Evolutionary conservation across 2,797 vertebrate species (phyloP), one percentile per base, ranked within the genome.

Genomic region (Malurus splendens): DNA sequence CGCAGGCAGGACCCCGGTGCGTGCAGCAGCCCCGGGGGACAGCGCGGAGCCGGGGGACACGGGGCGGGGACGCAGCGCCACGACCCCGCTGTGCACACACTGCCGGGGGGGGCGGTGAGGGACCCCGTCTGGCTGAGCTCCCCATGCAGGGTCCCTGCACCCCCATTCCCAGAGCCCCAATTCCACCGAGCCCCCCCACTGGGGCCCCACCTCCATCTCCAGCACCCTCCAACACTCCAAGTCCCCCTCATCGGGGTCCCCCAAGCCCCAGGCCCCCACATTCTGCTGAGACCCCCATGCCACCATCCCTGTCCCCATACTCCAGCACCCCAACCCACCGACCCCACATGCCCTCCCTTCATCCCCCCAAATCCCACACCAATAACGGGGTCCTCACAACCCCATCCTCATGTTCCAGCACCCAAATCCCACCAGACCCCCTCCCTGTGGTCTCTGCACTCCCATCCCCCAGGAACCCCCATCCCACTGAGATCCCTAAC

Each of bases 1-100:
- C 97, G 96, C 67, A 99, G 97, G 94, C 98, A 99, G 90, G 98
- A 97, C 9, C 96, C 97, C 2, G 98, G 97, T 2, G 96, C 94
- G 23, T 97, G 98, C 71, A 98, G 33, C 71, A 99, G 96, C 33
- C 97, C 97, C 10, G 95, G 96, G 0, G 98, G 98, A 77, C 98
- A 99, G 52, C 75, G 75, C 64, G 82, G 93, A 18, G 93, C 96
- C 12, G 94, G 86, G 24, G 97, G 94, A 68, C 98, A 99, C 75
- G 4, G 92, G 14, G 59, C 54, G 15, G 96, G 87, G 0, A 97
- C 96, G 94, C 98, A 99, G 88, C 97, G 98, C 97, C 98, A 98
- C 8, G 12, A 97, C 96, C 82, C 96, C 3, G 84, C 92, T 10
- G 91, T 64, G 86, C 99, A 99, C 56, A 98, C 51, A 13, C 98